Base-by-base conservation (phyloP, 2,888 invertebrate species). In the Aleiodes leptofemur region DNA sequence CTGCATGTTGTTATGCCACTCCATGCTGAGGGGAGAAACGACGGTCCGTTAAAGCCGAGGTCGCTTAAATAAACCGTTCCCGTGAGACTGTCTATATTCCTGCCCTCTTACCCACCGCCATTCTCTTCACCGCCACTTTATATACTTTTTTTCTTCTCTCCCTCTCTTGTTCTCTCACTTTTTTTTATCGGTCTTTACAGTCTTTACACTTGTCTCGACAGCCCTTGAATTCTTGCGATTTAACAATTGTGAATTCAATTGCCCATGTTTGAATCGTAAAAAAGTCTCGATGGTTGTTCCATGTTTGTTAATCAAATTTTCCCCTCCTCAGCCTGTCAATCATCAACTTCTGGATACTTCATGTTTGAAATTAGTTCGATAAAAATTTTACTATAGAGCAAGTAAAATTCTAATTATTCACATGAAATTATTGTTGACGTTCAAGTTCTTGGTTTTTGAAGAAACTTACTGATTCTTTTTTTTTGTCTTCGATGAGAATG, bases 1-100 rank as follows among this genome's bases (percentile, higher is more conserved):
- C 82, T 85, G 82, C 85, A 85, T 83, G 79, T 80, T 82, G 83
- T 83, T 85, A 83, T 80, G 81, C 79, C 80, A 80, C 76, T 81
- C 78, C 31, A 75, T 75, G 73, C 77, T 29, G 71, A 56, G 34
- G 55, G 55, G 48, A 34, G 53, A 38, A 64, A 77, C 72, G 81
- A 79, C 80, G 78, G 79, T 78, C 79, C 77, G 80, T 80, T 81
- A 81, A 83, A 85, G 79, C 81, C 81, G 79, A 78, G 79, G 79
- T 82, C 80, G 82, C 81, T 83, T 83, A 81, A 84, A 84, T 84
- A 80, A 82, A 82, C 79, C 78, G 76, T 81, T 82, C 82, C 83
- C 82, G 70, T 56, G 80, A 78, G 82, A 79, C 68, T 74, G 59
- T 48, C 69, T 69, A 59, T 74, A 69, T 43, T 61, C 69, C 51